Conservation (phyloP, 2,797 vertebrate species). For the Trachops cirrhosus region DNA sequence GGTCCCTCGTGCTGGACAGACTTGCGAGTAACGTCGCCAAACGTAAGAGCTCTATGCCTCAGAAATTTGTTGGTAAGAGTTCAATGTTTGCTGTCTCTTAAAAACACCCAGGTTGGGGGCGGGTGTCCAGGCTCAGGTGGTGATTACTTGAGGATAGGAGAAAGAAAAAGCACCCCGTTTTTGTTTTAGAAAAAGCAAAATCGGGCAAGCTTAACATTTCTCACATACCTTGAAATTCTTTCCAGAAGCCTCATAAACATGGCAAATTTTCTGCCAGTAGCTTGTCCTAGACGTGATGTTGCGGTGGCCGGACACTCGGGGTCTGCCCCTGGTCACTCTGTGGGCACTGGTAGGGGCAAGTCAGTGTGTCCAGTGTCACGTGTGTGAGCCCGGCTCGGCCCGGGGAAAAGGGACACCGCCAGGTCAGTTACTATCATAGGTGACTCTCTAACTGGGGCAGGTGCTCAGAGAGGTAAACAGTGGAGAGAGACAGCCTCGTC, state of each 20-base stretch:
- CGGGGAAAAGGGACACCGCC: fast-evolving
- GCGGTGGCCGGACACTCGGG: not conserved
- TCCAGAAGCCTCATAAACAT: not conserved
- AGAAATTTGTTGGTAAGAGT: slow-evolving; percentile 99
- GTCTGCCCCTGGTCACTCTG: fast-evolving
- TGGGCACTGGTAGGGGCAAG: not conserved
- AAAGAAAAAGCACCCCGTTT: not conserved
- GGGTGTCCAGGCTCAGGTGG: slow-evolving; percentile 39
- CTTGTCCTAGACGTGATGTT: not conserved
- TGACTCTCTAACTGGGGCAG: not conserved
- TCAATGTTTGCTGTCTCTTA: slow-evolving; percentile 90
- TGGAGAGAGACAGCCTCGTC: not conserved
- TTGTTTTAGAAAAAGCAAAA: not conserved
- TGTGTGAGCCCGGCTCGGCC: fast-evolving
- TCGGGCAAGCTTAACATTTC: not conserved
- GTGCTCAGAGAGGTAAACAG: too few relatives aligned
- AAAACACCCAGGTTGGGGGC: slow-evolving; percentile 1
- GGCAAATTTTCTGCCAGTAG: not conserved
- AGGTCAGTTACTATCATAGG: fast-evolving
- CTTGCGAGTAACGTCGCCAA: slow-evolving; percentile 99
- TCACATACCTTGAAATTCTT: not conserved
- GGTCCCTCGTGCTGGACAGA: slow-evolving; percentile 99
- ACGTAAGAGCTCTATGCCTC: slow-evolving; percentile 99
- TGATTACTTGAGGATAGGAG: not conserved
- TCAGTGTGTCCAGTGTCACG: fast-evolving